phyloP scores from a whole-genome alignment of 1,140 invertebrate genomes.

The Zaprionus ghesquierei region DNA sequence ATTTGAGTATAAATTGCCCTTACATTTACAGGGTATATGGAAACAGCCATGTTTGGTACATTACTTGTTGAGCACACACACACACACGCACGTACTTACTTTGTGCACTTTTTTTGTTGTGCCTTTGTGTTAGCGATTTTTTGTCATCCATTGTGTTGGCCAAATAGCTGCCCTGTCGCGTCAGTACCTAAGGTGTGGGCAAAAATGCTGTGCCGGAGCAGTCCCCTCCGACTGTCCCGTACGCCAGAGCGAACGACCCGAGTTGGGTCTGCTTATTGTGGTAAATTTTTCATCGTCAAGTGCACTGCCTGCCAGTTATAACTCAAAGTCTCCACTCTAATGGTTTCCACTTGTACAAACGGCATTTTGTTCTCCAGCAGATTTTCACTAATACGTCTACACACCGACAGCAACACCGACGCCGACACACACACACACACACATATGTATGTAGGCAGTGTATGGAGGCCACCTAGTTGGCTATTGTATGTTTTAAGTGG shows the following conservation, averaged over 20 bases:
- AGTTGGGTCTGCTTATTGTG: conserved; percentile 53
- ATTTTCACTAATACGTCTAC: conserved; percentile 36
- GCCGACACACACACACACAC: background rate
- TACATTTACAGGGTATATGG: background rate
- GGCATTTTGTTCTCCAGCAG: conserved; percentile 54
- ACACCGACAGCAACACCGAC: conserved; percentile 3
- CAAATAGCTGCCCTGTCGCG: conserved; percentile 52
- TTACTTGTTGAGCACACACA: conserved; percentile 1
- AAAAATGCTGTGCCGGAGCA: background rate
- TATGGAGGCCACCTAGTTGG: conserved; percentile 44
- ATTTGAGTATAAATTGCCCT: too few relatives aligned
- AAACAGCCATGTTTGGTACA: background rate
- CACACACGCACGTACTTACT: background rate
- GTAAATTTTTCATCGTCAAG: conserved; percentile 73
- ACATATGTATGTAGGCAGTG: background rate
- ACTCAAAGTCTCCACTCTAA: conserved; percentile 71
- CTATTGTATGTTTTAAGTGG: conserved; percentile 56
- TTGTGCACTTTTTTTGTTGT: conserved; percentile 21
- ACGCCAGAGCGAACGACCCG: background rate
- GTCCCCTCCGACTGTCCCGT: background rate
- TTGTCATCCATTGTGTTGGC: conserved; percentile 58
- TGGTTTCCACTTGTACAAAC: conserved; percentile 62
- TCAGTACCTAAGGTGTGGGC: conserved; percentile 12
- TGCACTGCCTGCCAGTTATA: conserved; percentile 65
- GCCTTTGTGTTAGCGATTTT: conserved; percentile 29